Percentiles rank a stretch among this genome's conserved stretches.
These are phyloP conservation scores for Dreissena polymorpha DNA, from an alignment of 1,140 invertebrate genomes.

Conservation along the genomic window DNA sequence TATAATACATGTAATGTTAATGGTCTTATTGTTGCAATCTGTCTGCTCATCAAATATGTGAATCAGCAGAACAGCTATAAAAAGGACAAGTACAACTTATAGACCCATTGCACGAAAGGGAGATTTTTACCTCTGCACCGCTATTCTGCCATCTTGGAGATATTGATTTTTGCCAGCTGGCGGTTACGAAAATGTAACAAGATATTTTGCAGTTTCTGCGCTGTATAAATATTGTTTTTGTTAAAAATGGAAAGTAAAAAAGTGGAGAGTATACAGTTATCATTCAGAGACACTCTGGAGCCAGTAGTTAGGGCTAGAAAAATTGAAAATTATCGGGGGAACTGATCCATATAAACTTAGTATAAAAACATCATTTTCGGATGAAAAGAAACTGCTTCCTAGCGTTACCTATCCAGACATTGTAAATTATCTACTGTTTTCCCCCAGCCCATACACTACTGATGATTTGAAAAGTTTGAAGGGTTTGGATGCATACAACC, in stretches of 20 bases:
- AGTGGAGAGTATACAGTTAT: background rate
- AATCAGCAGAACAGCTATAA: too few species aligned
- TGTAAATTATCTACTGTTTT: too few species aligned
- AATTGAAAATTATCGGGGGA: constrained; percentile 29
- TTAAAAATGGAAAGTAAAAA: background rate
- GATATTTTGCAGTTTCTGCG: background rate
- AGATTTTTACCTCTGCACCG: background rate
- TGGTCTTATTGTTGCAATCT: too few species aligned
- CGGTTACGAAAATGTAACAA: background rate
- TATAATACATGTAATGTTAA: too few species aligned
- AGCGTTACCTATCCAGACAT: too few species aligned
- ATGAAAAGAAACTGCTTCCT: too few species aligned
- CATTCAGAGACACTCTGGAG: background rate
- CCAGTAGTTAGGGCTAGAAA: too few species aligned
- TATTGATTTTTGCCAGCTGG: background rate
- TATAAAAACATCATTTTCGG: background rate
- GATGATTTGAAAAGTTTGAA: too few species aligned
- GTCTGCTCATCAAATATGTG: too few species aligned
- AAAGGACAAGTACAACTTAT: background rate
- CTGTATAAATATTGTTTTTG: background rate
- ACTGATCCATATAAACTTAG: constrained; percentile 16
- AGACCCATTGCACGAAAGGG: background rate
- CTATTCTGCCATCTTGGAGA: too few species aligned
- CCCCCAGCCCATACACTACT: too few species aligned
- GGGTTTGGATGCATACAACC: too few species aligned